phyloP scores from a whole-genome alignment of 2,113 vertebrate species.

The Macroglossus sobrinus region DNA sequence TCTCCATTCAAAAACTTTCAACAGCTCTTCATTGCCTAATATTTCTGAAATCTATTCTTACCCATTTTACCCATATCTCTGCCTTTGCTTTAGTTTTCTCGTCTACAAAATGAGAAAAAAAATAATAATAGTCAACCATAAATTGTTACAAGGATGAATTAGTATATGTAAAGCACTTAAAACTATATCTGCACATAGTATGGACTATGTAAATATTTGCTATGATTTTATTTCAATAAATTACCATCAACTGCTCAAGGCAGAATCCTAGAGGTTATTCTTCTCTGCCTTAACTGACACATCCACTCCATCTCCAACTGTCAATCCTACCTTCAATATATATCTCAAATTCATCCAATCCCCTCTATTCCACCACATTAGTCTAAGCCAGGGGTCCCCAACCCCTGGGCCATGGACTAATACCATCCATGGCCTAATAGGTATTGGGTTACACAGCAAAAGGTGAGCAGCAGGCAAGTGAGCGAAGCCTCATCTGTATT shows the following conservation, averaged over 20 bases:
- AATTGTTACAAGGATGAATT: neutral
- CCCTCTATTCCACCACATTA: neutral
- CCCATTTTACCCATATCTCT: neutral
- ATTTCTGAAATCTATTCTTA: neutral
- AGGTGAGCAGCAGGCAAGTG: no score
- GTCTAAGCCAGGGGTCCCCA: neutral
- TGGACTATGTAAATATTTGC: neutral
- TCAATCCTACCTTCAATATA: neutral
- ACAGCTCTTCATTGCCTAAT: neutral
- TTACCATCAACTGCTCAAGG: neutral
- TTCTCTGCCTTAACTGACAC: neutral
- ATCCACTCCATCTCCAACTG: neutral
- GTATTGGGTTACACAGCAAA: no score
- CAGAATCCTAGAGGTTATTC: neutral
- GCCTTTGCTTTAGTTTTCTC: constrained; percentile 23
- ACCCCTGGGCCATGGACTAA: no score
- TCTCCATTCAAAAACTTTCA: neutral
- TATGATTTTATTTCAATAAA: neutral
- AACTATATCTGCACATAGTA: neutral
- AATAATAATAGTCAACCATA: neutral
- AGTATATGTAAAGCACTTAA: neutral
- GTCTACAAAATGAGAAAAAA: neutral
- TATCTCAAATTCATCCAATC: neutral
- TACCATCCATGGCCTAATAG: no score
- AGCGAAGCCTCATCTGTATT: no score